Evolutionary conservation across 2,888 invertebrate species (phyloP), one percentile per base, ranked within the genome.

Genomic region (Cryptocephalus primarius): DNA sequence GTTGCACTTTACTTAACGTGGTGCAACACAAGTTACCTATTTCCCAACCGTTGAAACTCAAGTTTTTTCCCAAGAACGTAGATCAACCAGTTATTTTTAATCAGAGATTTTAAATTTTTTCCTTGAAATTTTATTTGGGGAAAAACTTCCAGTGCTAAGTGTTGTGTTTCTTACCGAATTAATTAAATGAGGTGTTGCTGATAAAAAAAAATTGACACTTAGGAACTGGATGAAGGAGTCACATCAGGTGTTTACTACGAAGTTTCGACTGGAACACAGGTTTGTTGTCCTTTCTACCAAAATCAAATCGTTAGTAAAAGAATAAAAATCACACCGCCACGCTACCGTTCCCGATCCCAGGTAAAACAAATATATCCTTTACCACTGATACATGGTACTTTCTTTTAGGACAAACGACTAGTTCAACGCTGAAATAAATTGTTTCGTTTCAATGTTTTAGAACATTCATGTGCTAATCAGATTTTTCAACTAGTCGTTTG

Each of bases 211-310:
- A 65, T 65, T 66, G 60, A 66, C 66, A 67, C 66, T 68, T 68
- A 70, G 69, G 70, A 69, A 62, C 66, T 69, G 67, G 68, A 70
- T 56, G 70, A 69, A 59, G 66, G 66, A 65, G 64, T 63, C 66
- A 63, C 66, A 59, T 61, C 65, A 60, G 65, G 67, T 65, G 64
- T 67, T 62, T 66, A 64, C 65, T 68, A 65, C 63, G 67, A 68
- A 57, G 63, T 66, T 62, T 61, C 64, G 65, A 66, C 61, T 63
- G 66, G 64, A 60, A 67, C 63, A 61, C 70, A 69, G 70, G 69
- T 70, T 69, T 69, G 69, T 59, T 58, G 50, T 56, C 56, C 57
- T 58, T 55, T 58, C 53, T 55, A 55, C 52, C 55, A 55, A 51
- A 51, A 52, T 36, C 36, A 12, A 6, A 22, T 22, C 6, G 22